Evolutionary conservation across 1,140 invertebrate species (phyloP), one percentile per base, ranked within the genome.

Genomic region (Leptinotarsa lineolata): DNA sequence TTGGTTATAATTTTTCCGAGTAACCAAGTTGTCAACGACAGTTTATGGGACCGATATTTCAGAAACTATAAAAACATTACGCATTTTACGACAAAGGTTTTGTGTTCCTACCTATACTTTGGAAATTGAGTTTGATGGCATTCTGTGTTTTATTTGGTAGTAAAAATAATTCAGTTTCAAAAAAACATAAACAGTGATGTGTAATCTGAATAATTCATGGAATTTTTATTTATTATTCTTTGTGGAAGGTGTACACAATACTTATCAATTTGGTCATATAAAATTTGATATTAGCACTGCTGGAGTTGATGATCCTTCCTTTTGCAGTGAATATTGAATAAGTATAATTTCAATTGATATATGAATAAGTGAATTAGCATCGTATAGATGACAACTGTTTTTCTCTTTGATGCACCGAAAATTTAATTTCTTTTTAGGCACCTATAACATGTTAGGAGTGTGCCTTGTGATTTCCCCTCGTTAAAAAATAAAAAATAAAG

Each of bases 11-110:
- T 72, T 74, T 74, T 71, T 74, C 73, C 69, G 20, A 72, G 73
- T 74, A 74, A 74, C 73, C 68, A 74, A 74, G 73, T 72, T 68
- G 67, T 74, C 73, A 74, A 13, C 67, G 73, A 74, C 73, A 74
- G 59, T 74, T 74, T 74, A 74, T 65, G 69, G 73, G 20, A 69
- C 68, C 72, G 72, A 68, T 74, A 65, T 67, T 74, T 70, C 64
- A 67, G n/a, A 44, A 54, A 64, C 70, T 54, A 66, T 64, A 74
- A 60, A 74, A 74, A 74, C 61, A 72, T 71, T 45, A 54, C 60
- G 69, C 59, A 66, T 74, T 74, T 74, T 74, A 74, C 68, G 39
- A 70, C 67, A 24, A 68, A 68, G 18, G 46, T 68, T 68, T 68
- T 44, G 67, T 48, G 67, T 68, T 20, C 18, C 67, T 54, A 54